A percentile compares a stretch with the other conserved stretches of the same genome.
These are phyloP conservation scores for Aphodius sticticus DNA, from an alignment of 2,888 invertebrate genomes.

Conservation along the genomic window DNA sequence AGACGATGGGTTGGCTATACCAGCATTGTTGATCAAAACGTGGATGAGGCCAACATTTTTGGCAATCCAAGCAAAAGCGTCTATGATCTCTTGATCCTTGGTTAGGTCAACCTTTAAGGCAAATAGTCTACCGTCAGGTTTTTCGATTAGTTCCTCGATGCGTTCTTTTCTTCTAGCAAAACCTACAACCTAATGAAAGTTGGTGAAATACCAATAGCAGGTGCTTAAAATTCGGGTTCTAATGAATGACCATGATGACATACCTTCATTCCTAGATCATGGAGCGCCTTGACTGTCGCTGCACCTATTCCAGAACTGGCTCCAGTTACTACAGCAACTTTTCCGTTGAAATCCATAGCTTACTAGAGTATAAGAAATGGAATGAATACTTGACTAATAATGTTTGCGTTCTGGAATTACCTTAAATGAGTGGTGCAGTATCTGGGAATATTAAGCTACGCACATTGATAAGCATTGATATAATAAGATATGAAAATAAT, in stretches of 20 bases:
- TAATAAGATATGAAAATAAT: too few species aligned
- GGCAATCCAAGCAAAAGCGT: constrained; percentile 25
- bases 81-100: constrained; percentile 24
- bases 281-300: constrained; percentile 13
- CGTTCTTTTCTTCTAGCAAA: constrained; percentile 36
- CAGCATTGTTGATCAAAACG: constrained; percentile 29
- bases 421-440: too few species aligned
- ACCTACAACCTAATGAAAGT: constrained; percentile 53
- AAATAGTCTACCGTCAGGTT: constrained; percentile 20
- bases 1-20: constrained; percentile 15
- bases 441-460: too few species aligned
- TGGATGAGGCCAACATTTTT: constrained; percentile 29
- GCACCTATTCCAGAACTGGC: constrained; percentile 18
- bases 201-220: too few species aligned
- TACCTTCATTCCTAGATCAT: constrained; percentile 14
- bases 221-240: too few species aligned
- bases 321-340: constrained; percentile 16
- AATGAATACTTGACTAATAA: too few species aligned
- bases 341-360: constrained; percentile 14
- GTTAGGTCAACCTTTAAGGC: constrained; percentile 25
- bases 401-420: too few species aligned
- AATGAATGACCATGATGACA: neutral
- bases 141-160: constrained; percentile 29
- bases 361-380: neutral
- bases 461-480: too few species aligned